These are phyloP conservation scores for Cylindroiulus punctatus DNA, from an alignment of 2,888 invertebrate species.

Conservation along the genomic window DNA sequence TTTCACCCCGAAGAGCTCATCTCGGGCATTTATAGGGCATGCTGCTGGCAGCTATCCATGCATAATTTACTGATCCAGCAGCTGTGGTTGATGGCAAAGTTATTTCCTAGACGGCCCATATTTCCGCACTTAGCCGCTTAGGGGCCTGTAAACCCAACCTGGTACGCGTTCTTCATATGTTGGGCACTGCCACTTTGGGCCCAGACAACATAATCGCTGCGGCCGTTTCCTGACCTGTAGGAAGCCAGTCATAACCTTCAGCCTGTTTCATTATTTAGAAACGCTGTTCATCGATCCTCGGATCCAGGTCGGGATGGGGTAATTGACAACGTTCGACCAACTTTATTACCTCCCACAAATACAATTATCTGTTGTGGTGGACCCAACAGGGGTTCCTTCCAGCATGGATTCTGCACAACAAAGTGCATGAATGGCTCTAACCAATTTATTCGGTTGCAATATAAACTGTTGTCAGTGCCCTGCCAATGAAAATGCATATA, in stretches of 20 bases:
- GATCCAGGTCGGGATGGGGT: background rate
- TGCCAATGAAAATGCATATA: no score
- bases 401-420: background rate
- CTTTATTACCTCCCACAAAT: background rate
- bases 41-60: conserved; percentile 18
- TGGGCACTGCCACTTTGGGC: background rate
- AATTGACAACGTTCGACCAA: conserved; percentile 9
- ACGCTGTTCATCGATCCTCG: background rate
- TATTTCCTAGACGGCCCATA: conserved; percentile 2
- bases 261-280: conserved; percentile 18
- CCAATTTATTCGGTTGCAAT: no score
- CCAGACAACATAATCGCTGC: background rate
- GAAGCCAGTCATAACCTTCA: background rate
- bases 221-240: background rate
- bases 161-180: background rate
- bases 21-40: background rate
- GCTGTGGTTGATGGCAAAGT: conserved; percentile 3
- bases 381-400: background rate
- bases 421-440: no score
- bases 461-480: no score
- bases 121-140: background rate
- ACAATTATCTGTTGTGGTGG: background rate
- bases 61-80: background rate
- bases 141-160: background rate
- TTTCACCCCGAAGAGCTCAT: background rate